Evolutionary conservation across 2,113 vertebrate genomes (phyloP).

Genomic region (Epinephelus fuscoguttatus): DNA sequence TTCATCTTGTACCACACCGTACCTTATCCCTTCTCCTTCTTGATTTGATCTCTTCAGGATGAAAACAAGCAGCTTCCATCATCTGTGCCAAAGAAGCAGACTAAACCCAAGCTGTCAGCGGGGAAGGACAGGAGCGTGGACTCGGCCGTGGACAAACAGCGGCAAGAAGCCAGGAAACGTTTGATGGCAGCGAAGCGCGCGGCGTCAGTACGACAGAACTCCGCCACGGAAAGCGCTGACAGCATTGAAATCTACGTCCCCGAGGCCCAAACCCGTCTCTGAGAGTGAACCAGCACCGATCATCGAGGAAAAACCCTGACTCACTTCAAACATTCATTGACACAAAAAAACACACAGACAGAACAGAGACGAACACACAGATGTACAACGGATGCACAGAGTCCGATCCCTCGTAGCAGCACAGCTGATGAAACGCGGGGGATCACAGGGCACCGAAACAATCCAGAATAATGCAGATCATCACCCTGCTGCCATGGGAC

Average conservation of each 20-base stretch:
- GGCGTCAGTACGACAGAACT: conserved; percentile 96
- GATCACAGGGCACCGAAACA: conserved; percentile 59
- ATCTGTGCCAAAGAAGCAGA: conserved; percentile 97
- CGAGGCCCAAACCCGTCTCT: conserved; percentile 92
- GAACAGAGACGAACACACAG: conserved; percentile 62
- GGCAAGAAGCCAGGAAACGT: conserved; percentile 96
- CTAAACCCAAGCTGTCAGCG: conserved; percentile 89
- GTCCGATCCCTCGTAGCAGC: conserved; percentile 51
- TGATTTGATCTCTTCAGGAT: conserved; percentile 83
- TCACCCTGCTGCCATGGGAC: conserved; percentile 71
- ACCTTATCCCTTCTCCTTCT: conserved; percentile 4
- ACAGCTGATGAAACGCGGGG: conserved; percentile 30
- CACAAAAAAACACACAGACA: conserved; percentile 53
- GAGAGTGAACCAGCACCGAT: conserved; percentile 67
- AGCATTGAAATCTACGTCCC: conserved; percentile 99
- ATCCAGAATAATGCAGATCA: conserved; percentile 54
- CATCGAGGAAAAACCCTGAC: conserved; percentile 33
- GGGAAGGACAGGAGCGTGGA: conserved; percentile 93
- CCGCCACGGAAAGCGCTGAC: conserved; percentile 97
- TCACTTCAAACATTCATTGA: conserved; percentile 56
- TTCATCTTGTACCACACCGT: neutral
- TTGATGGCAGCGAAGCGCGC: conserved; percentile 97
- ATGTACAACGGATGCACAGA: conserved; percentile 56
- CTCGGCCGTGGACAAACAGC: conserved; percentile 92
- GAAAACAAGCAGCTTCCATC: conserved; percentile 94